Evolutionary conservation across 2,113 vertebrate species (phyloP).

Genomic region (Loxodonta africana): DNA sequence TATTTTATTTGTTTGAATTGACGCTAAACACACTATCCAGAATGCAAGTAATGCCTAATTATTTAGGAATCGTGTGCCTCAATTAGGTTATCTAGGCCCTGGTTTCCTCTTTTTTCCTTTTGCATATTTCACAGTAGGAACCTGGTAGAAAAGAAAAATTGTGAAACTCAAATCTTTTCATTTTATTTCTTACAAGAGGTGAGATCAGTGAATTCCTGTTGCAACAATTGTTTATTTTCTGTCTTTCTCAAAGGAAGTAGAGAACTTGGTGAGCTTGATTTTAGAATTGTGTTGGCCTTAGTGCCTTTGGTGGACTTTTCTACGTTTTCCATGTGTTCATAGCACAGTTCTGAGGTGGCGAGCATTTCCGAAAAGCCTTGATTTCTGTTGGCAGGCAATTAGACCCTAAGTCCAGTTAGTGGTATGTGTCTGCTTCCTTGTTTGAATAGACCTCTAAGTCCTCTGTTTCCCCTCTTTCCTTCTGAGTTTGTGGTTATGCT

Average conservation of each 20-base stretch:
- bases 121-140: neutral
- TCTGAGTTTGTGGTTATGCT: neutral
- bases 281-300: neutral
- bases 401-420: neutral
- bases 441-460: neutral
- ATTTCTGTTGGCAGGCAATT: neutral
- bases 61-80: neutral
- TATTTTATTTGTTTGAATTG: constrained; percentile 42
- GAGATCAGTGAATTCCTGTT: neutral
- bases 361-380: neutral
- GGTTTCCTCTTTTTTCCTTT: neutral
- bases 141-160: constrained; percentile 10
- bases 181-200: neutral
- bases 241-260: neutral
- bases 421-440: neutral
- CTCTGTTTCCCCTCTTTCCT: neutral
- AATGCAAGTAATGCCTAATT: constrained; percentile 45
- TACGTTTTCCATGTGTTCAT: neutral
- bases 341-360: neutral
- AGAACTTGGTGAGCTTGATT: neutral
- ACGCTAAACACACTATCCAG: neutral
- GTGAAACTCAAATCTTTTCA: neutral
- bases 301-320: neutral
- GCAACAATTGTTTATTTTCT: neutral
- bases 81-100: neutral